Conservation (phyloP, 2,888 invertebrate genomes). For the Protodeltote pygarga region DNA sequence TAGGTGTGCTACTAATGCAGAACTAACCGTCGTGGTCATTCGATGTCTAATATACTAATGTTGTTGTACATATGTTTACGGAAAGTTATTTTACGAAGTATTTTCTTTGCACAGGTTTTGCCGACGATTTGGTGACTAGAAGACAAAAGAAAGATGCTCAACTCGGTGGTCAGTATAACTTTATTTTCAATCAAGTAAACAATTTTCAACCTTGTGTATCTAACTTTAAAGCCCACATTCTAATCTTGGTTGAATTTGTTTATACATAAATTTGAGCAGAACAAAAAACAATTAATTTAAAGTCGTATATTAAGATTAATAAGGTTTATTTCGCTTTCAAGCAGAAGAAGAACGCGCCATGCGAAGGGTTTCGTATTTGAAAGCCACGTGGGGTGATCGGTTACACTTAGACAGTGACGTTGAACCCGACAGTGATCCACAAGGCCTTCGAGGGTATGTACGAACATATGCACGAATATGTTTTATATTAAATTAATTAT, state of each 20-base stretch:
- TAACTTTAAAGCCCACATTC: too few relatives aligned
- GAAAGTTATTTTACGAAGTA: constrained; percentile 25
- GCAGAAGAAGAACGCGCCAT: constrained; percentile 95
- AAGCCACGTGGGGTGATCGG: constrained; percentile 95
- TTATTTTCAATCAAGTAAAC: too few relatives aligned
- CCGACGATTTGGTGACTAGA: constrained; percentile 84
- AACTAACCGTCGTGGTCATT: constrained; percentile 66
- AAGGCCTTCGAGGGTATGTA: constrained; percentile 89
- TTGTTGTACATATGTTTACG: constrained; percentile 13
- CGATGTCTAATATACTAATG: constrained; percentile 70
- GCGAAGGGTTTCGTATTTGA: constrained; percentile 96
- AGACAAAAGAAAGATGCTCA: constrained; percentile 85
- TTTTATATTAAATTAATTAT: neutral
- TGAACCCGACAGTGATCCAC: constrained; percentile 87
- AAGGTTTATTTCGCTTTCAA: constrained; percentile 61
- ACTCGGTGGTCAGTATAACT: constrained; percentile 75
- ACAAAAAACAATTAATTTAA: neutral
- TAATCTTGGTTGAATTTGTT: too few relatives aligned
- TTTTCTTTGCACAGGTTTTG: constrained; percentile 75
- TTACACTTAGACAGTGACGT: constrained; percentile 91
- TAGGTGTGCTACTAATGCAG: constrained; percentile 81
- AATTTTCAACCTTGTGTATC: too few relatives aligned
- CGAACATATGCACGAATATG: neutral
- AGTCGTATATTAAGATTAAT: constrained; percentile 2
- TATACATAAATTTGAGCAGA: too few relatives aligned